phyloP scores from a whole-genome alignment of 2,113 vertebrate genomes.

The Coracopsis vasa region DNA sequence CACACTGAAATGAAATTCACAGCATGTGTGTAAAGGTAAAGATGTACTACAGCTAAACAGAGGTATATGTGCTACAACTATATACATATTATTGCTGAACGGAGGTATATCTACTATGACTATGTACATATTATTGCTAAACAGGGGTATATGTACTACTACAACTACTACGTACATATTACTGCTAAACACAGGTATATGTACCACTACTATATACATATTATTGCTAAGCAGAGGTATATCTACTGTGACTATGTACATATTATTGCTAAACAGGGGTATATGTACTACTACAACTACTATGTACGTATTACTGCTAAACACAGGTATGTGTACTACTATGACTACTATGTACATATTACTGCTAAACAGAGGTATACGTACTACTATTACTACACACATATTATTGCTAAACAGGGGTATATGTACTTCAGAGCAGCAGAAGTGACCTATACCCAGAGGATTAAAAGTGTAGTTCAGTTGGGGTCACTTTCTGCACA shows the following conservation, averaged over 20 bases:
- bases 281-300: neutral
- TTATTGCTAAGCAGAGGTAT: neutral
- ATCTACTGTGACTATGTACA: neutral
- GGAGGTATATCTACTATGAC: no score
- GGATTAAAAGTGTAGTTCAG: neutral
- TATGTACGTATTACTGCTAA: neutral
- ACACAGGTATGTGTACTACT: accelerated
- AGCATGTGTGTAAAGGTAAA: accelerated
- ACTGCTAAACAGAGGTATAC: neutral
- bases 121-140: no score
- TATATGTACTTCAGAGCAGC: accelerated
- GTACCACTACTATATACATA: neutral
- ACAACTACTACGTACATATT: no score
- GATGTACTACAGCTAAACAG: neutral
- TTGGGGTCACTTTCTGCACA: neutral
- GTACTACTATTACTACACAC: neutral
- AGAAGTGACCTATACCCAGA: neutral
- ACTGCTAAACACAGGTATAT: accelerated
- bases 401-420: neutral
- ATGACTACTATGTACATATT: neutral
- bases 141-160: no score
- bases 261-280: neutral
- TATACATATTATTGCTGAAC: no score
- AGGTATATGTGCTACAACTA: accelerated
- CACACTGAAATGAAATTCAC: neutral